Evolutionary conservation across 2,888 invertebrate genomes (phyloP).

Genomic region (Hartigia nigra): DNA sequence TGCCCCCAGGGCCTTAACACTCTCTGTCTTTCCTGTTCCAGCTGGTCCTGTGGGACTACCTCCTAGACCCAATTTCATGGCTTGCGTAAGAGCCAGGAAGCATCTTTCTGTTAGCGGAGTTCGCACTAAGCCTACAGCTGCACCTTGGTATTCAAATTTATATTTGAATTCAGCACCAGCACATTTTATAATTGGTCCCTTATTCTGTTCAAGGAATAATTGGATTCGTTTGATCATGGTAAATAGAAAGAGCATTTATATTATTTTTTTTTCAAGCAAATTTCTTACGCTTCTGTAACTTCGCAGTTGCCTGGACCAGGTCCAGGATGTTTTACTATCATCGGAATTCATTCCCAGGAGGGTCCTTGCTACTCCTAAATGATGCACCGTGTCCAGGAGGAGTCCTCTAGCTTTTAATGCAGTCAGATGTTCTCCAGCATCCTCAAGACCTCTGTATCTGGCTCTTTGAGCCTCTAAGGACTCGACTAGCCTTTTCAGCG

Average conservation of each 20-base stretch:
- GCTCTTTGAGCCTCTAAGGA: conserved; percentile 69
- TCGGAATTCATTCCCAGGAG: conserved; percentile 70
- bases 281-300: conserved; percentile 51
- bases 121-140: conserved; percentile 92
- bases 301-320: conserved; percentile 95
- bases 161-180: conserved; percentile 95
- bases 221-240: conserved; percentile 68
- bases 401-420: conserved; percentile 91
- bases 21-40: conserved; percentile 99
- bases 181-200: conserved; percentile 83
- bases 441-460: conserved; percentile 68
- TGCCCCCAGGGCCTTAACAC: conserved; percentile 93
- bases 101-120: conserved; percentile 98
- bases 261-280: not conserved
- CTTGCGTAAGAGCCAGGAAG: conserved; percentile 96
- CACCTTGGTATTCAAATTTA: conserved; percentile 98
- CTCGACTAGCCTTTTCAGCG: conserved; percentile 66
- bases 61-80: conserved; percentile 94
- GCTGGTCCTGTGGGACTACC: conserved; percentile 99
- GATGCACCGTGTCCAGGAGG: conserved; percentile 93
- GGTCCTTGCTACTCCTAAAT: conserved; percentile 83
- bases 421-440: conserved; percentile 70
- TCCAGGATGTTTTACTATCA: conserved; percentile 72
- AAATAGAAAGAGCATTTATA: conserved; percentile 31
- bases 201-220: conserved; percentile 43